Percentiles rank a stretch among this genome's conserved stretches.
Conservation (phyloP, 2,888 invertebrate genomes). For the Nycteola revayana region DNA sequence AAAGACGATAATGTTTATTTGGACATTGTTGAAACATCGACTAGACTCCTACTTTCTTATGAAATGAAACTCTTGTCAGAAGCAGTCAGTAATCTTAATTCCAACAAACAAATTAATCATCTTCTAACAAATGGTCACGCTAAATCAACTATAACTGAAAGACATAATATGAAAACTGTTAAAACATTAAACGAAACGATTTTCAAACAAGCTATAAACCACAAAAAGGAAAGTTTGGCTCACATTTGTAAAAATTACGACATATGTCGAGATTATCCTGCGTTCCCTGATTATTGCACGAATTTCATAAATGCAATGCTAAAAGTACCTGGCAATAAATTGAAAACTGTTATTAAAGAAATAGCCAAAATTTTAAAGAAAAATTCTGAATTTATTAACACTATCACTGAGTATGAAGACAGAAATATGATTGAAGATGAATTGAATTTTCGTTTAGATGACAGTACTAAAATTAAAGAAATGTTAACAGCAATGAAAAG, state of each 20-base stretch:
- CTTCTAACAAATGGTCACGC: too few relatives aligned
- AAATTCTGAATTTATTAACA: slow-evolving; percentile 26
- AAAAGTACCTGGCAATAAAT: slow-evolving; percentile 30
- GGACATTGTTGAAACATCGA: slow-evolving; percentile 34
- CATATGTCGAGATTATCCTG: slow-evolving; percentile 43
- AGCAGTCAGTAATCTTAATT: background rate
- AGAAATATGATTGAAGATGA: slow-evolving; percentile 18
- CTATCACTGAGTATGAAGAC: slow-evolving; percentile 30
- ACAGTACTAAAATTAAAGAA: slow-evolving; percentile 23
- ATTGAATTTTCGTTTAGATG: slow-evolving; percentile 5
- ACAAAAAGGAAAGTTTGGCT: slow-evolving; percentile 35
- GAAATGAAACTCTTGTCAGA: slow-evolving; percentile 20
- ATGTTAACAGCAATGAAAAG: slow-evolving; percentile 21
- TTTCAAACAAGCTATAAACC: slow-evolving; percentile 14
- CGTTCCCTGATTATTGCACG: slow-evolving; percentile 39
- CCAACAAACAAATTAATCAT: too few relatives aligned
- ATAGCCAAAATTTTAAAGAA: slow-evolving; percentile 13
- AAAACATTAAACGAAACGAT: slow-evolving; percentile 15
- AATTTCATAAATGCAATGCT: slow-evolving; percentile 37
- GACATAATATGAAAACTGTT: background rate
- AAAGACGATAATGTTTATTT: slow-evolving; percentile 34
- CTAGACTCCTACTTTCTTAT: slow-evolving; percentile 22
- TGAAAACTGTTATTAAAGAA: slow-evolving; percentile 21
- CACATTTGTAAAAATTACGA: slow-evolving; percentile 32
- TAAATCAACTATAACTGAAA: slow-evolving; percentile 4